These are phyloP conservation scores for Thalassophryne amazonica DNA, from an alignment of 2,797 vertebrate genomes.

Conservation along the genomic window DNA sequence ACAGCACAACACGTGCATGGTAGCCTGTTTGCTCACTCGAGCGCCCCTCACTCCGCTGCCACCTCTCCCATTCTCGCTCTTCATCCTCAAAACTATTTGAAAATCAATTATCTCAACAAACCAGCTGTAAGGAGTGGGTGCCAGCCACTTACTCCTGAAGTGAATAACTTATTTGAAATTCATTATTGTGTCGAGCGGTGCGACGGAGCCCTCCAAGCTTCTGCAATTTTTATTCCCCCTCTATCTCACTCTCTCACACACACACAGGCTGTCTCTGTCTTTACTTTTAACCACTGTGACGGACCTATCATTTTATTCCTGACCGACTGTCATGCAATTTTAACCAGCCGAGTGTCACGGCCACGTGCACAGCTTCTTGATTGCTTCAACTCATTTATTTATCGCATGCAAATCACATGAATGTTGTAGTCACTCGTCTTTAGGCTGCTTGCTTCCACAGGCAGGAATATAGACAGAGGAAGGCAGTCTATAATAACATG, in stretches of 20 bases:
- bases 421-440: conserved; percentile 42
- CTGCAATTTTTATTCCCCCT: conserved; percentile 34
- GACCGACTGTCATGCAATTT: conserved; percentile 74
- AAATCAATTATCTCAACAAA: conserved; percentile 97
- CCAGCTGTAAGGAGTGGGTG: conserved; percentile 86
- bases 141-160: conserved; percentile 91
- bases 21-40: conserved; percentile 56
- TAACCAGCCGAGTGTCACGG: conserved; percentile 74
- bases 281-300: conserved; percentile 65
- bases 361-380: conserved; percentile 54
- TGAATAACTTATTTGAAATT: conserved; percentile 95
- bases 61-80: conserved; percentile 65
- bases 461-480: conserved; percentile 53
- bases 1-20: conserved; percentile 36
- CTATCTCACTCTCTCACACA: conserved; percentile 4
- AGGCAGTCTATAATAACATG: neutral
- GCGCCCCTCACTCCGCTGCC: neutral
- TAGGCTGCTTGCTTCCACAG: conserved; percentile 7
- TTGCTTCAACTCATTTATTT: conserved; percentile 76
- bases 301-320: conserved; percentile 41
- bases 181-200: conserved; percentile 85
- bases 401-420: conserved; percentile 77
- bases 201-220: conserved; percentile 80
- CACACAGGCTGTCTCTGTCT: conserved; percentile 28
- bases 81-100: conserved; percentile 90